Evolutionary conservation across 1,140 invertebrate species (phyloP).

Genomic region (Monomorium pharaonis): DNA sequence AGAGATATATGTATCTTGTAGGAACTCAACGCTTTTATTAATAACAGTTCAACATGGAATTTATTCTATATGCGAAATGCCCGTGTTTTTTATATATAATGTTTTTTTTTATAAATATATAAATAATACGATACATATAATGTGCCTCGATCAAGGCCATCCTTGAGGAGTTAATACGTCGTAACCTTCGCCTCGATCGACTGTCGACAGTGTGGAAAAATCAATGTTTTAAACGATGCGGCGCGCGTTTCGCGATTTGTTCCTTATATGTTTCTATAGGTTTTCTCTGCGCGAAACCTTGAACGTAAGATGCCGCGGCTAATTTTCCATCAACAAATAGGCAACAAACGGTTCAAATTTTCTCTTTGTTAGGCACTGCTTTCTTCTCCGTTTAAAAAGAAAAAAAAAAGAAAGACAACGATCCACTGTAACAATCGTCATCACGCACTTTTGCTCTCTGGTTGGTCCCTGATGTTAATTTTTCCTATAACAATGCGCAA

Average conservation of each 20-base stretch:
- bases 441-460: constrained; percentile 57
- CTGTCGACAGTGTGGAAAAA: constrained; percentile 45
- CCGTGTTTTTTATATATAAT: constrained; percentile 81
- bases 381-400: constrained; percentile 24
- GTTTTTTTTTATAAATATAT: constrained; percentile 78
- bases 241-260: background rate
- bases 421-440: constrained; percentile 74
- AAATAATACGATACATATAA: constrained; percentile 77
- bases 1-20: constrained; percentile 74
- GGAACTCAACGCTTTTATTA: constrained; percentile 82
- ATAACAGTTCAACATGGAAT: constrained; percentile 78
- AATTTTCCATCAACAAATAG: constrained; percentile 22
- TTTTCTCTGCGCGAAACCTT: background rate
- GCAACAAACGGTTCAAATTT: constrained; percentile 34
- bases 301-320: background rate
- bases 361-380: constrained; percentile 50
- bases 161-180: constrained; percentile 32
- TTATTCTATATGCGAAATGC: constrained; percentile 78
- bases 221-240: constrained; percentile 18
- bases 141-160: constrained; percentile 16
- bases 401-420: constrained; percentile 62
- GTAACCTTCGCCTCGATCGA: constrained; percentile 28
- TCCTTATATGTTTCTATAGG: background rate
- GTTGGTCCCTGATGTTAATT: constrained; percentile 79
- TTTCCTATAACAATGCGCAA: constrained; percentile 27